Percentiles rank a stretch among this genome's conserved stretches.
Evolutionary conservation across 1,140 invertebrate genomes (phyloP).

Genomic region (Drosophila athabasca): DNA sequence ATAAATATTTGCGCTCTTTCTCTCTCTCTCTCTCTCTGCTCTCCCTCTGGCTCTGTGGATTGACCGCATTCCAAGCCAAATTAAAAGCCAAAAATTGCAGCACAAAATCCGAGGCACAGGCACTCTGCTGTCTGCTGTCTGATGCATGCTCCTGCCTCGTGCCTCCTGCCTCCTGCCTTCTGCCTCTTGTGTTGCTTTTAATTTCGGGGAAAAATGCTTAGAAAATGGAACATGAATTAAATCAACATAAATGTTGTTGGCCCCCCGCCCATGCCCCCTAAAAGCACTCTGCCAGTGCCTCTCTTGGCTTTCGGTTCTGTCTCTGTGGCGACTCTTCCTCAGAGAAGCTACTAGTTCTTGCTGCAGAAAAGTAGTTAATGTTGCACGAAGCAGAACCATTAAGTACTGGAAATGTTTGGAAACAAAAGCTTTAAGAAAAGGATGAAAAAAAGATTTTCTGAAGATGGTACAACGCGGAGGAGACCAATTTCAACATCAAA

Average conservation of each 20-base stretch:
- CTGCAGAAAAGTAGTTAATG: constrained; percentile 34
- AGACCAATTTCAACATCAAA: no score
- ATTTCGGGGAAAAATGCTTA: constrained; percentile 57
- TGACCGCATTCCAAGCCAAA: constrained; percentile 69
- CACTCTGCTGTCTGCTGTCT: not conserved
- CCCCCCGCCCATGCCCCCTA: not conserved
- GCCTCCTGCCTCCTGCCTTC: not conserved
- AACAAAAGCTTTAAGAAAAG: no score
- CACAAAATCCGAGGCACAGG: constrained; percentile 17
- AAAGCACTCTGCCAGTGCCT: not conserved
- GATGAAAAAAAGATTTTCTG: not conserved
- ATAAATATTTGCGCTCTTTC: constrained; percentile 50
- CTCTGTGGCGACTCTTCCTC: not conserved
- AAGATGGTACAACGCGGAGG: no score
- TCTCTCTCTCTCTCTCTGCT: no score
- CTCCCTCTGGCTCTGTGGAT: not conserved
- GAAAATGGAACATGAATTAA: constrained; percentile 53
- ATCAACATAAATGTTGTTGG: constrained; percentile 44
- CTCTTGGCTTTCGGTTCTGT: not conserved
- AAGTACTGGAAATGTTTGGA: not conserved
- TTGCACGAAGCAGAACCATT: constrained; percentile 23
- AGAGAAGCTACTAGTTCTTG: not conserved
- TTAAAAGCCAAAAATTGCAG: constrained; percentile 58
- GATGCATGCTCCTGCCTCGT: not conserved
- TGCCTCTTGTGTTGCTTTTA: constrained; percentile 42